phyloP scores from a whole-genome alignment of 2,888 invertebrate genomes.

The Sinotaia quadrata region DNA sequence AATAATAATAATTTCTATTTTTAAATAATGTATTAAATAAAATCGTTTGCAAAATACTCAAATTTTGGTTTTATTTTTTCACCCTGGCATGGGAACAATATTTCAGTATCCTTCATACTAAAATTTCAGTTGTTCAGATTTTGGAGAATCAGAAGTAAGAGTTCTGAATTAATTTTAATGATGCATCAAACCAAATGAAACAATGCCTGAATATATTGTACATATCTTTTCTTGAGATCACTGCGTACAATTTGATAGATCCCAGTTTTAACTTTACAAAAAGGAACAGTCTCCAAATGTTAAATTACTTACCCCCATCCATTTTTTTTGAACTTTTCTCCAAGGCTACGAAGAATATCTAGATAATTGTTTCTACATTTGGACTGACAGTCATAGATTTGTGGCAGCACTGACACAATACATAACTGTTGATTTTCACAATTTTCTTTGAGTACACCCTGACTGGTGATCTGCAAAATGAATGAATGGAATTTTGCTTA shows the following conservation, averaged over 20 bases:
- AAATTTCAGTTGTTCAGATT: background rate
- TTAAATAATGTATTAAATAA: too few relatives aligned
- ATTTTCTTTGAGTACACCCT: constrained; percentile 79
- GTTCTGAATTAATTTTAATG: too few relatives aligned
- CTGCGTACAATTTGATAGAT: background rate
- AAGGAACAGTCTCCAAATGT: background rate
- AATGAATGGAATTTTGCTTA: background rate
- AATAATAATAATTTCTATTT: too few relatives aligned
- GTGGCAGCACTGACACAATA: constrained; percentile 91
- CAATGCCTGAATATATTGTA: background rate
- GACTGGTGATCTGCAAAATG: constrained; percentile 55
- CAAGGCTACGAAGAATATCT: constrained; percentile 80
- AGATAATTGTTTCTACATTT: constrained; percentile 92
- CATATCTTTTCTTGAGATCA: background rate
- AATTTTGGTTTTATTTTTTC: too few relatives aligned
- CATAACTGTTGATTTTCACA: constrained; percentile 93
- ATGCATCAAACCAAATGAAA: background rate
- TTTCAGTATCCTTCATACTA: too few relatives aligned
- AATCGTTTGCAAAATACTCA: too few relatives aligned
- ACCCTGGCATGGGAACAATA: too few relatives aligned
- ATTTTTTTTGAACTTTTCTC: constrained; percentile 93
- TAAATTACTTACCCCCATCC: constrained; percentile 85
- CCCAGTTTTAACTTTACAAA: background rate
- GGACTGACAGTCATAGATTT: constrained; percentile 96
- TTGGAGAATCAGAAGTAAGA: background rate